Percentiles rank a stretch among this genome's conserved stretches.
These are phyloP conservation scores for Gonocerus acuteangulatus DNA, from an alignment of 2,888 invertebrate genomes.

Conservation along the genomic window DNA sequence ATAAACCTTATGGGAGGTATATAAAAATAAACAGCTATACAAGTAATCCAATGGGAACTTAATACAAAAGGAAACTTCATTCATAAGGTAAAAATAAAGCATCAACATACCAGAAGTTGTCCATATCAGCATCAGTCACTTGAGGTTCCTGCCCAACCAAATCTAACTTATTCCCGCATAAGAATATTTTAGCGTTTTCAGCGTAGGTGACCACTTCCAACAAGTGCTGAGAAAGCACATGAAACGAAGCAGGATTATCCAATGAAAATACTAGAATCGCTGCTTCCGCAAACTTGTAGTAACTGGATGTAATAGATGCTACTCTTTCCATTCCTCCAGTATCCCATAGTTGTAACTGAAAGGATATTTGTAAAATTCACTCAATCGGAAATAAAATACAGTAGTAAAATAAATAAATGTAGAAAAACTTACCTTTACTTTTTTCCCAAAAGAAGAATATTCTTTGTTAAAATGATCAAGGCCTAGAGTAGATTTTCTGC, in stretches of 20 bases:
- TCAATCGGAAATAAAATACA: not conserved
- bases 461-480: constrained; percentile 82
- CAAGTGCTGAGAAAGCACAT: constrained; percentile 82
- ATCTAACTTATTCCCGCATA: constrained; percentile 88
- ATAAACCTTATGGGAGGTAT: too few species aligned
- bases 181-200: constrained; percentile 89
- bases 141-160: constrained; percentile 62
- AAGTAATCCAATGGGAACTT: too few species aligned
- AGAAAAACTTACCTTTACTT: constrained; percentile 62
- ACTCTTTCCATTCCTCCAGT: constrained; percentile 96
- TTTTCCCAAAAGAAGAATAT: constrained; percentile 65
- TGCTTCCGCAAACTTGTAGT: constrained; percentile 92
- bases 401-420: too few species aligned
- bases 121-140: constrained; percentile 79
- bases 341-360: constrained; percentile 88
- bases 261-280: constrained; percentile 85
- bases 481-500: constrained; percentile 80
- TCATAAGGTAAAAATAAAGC: too few species aligned
- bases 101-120: constrained; percentile 74
- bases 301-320: constrained; percentile 88
- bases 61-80: too few species aligned
- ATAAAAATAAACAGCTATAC: too few species aligned
- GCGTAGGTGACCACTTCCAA: constrained; percentile 89
- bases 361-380: constrained; percentile 37
- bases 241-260: constrained; percentile 86